Percentiles rank a stretch among this genome's conserved stretches.
phyloP scores from a whole-genome alignment of 2,113 vertebrate genomes.

The Saguinus midas region DNA sequence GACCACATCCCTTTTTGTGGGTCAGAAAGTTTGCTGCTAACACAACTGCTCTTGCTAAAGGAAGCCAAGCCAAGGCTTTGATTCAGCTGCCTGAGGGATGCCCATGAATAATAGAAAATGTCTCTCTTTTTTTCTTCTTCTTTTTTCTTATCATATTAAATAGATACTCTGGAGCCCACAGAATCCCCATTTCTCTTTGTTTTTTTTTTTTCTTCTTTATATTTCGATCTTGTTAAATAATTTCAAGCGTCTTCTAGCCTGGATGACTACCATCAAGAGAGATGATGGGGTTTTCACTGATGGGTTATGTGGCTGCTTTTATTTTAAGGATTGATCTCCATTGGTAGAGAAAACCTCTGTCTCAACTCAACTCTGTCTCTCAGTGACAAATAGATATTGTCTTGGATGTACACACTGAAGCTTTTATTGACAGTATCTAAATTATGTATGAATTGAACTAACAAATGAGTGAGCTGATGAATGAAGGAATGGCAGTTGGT shows the following conservation, averaged over 20 bases:
- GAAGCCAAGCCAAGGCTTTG: neutral
- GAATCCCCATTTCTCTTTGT: neutral
- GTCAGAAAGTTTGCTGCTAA: neutral
- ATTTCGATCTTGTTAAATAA: neutral
- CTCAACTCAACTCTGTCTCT: neutral
- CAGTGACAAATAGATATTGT: neutral
- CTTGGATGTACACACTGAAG: neutral
- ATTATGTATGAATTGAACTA: neutral
- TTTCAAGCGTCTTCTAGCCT: neutral
- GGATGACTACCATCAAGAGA: neutral
- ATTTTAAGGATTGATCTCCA: neutral
- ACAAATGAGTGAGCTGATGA: neutral
- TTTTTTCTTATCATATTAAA: neutral
- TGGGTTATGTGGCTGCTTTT: neutral
- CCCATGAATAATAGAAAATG: neutral
- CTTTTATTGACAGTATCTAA: too few species aligned
- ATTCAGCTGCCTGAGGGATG: neutral
- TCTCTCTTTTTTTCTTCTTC: neutral
- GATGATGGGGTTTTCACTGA: neutral
- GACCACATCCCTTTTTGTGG: fast-evolving
- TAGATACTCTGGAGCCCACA: neutral
- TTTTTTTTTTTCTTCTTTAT: neutral
- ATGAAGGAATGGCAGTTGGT: neutral
- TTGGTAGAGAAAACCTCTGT: neutral
- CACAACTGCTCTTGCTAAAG: neutral